phyloP scores from a whole-genome alignment of 2,888 invertebrate species.

The Amorpha juglandis region DNA sequence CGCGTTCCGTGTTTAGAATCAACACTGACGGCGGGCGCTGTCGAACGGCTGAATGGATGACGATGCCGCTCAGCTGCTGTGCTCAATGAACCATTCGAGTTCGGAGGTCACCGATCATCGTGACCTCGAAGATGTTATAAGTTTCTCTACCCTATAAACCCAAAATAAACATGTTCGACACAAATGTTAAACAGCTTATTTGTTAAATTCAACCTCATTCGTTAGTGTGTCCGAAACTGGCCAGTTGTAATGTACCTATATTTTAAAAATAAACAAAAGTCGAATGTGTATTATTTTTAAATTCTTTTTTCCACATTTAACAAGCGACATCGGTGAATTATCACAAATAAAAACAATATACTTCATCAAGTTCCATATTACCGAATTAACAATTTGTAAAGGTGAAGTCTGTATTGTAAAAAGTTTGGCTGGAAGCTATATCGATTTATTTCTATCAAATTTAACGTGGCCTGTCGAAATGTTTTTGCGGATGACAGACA shows the following conservation, averaged over 20 bases:
- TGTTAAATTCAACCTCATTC: conserved; percentile 22
- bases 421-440: conserved; percentile 26
- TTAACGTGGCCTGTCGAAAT: conserved; percentile 44
- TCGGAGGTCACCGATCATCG: conserved; percentile 77
- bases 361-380: background rate
- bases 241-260: background rate
- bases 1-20: conserved; percentile 78
- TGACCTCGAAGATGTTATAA: conserved; percentile 69
- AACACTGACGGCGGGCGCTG: conserved; percentile 67
- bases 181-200: conserved; percentile 25
- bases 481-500: conserved; percentile 57
- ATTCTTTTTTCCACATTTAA: background rate
- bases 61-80: conserved; percentile 71
- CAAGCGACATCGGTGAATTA: background rate
- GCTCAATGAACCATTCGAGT: conserved; percentile 81
- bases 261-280: conserved; percentile 5
- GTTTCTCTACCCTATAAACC: conserved; percentile 67
- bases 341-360: background rate
- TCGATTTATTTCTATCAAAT: conserved; percentile 40
- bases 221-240: conserved; percentile 9
- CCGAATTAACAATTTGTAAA: conserved; percentile 2
- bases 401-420: background rate
- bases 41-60: conserved; percentile 67
- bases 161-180: conserved; percentile 29
- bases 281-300: background rate